Conservation (phyloP, 2,888 invertebrate species). For the Cheilosia urbana region DNA sequence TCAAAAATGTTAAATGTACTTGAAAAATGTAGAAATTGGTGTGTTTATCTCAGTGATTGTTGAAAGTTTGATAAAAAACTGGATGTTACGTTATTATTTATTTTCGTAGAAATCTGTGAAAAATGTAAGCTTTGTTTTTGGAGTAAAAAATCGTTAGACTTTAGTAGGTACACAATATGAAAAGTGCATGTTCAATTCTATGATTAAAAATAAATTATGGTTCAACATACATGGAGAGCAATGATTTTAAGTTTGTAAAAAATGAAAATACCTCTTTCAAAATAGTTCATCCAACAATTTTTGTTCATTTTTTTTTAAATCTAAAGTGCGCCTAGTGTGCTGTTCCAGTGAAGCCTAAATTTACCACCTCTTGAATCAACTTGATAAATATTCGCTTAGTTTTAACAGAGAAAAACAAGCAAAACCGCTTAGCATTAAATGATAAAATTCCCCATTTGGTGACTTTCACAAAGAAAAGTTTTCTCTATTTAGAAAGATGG, state of each 20-base stretch:
- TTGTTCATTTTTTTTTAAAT: too few species aligned
- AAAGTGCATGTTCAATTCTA: not conserved
- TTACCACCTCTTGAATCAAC: too few species aligned
- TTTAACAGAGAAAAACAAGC: too few species aligned
- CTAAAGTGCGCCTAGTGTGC: too few species aligned
- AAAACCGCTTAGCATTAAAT: too few species aligned
- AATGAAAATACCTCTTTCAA: conserved; percentile 7
- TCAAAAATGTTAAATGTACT: conserved; percentile 26
- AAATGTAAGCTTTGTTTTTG: conserved; percentile 8
- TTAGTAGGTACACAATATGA: not conserved
- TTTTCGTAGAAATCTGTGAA: conserved; percentile 46
- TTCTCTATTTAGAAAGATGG: too few species aligned
- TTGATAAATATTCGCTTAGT: too few species aligned
- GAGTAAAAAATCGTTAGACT: not conserved
- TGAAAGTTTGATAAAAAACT: conserved; percentile 20
- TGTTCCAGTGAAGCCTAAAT: too few species aligned
- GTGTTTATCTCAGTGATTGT: conserved; percentile 16
- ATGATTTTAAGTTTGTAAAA: conserved; percentile 9
- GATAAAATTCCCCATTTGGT: too few species aligned
- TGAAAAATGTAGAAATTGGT: not conserved
- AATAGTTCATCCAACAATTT: not conserved
- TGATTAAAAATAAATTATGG: not conserved
- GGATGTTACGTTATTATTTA: conserved; percentile 3
- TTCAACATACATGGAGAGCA: conserved; percentile 12
- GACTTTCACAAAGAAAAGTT: too few species aligned